phyloP scores from a whole-genome alignment of 2,113 vertebrate genomes.

The Apaloderma vittatum region DNA sequence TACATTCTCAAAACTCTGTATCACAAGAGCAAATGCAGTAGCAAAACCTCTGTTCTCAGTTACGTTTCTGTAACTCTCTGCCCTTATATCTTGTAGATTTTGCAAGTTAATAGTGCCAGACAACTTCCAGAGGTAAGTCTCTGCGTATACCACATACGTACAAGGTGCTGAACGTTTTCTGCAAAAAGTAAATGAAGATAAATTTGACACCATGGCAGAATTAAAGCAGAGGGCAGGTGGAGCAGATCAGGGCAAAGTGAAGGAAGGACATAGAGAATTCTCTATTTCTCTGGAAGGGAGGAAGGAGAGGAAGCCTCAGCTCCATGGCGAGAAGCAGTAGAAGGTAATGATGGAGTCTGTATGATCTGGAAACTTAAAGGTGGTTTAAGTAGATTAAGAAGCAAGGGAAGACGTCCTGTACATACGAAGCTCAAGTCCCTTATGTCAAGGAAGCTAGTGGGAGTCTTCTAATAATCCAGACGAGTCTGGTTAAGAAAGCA shows the following conservation, averaged over 20 bases:
- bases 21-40: background rate
- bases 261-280: background rate
- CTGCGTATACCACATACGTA: background rate
- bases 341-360: background rate
- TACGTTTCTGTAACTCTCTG: background rate
- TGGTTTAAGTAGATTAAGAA: background rate
- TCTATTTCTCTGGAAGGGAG: rapidly evolving
- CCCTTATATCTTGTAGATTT: background rate
- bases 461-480: background rate
- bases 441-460: background rate
- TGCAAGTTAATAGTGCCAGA: background rate
- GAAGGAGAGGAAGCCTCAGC: background rate
- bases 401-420: background rate
- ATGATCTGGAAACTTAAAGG: background rate
- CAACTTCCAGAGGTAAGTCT: background rate
- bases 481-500: background rate
- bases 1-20: background rate
- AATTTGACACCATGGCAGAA: background rate
- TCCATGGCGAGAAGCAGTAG: background rate
- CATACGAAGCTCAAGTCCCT: background rate
- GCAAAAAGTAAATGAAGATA: background rate
- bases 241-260: background rate
- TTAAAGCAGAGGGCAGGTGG: background rate
- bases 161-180: background rate
- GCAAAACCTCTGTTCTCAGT: background rate